Evolutionary conservation across 2,113 vertebrate genomes (phyloP), one percentile per base, ranked within the genome.

Genomic region (Hippocampus mohnikei): DNA sequence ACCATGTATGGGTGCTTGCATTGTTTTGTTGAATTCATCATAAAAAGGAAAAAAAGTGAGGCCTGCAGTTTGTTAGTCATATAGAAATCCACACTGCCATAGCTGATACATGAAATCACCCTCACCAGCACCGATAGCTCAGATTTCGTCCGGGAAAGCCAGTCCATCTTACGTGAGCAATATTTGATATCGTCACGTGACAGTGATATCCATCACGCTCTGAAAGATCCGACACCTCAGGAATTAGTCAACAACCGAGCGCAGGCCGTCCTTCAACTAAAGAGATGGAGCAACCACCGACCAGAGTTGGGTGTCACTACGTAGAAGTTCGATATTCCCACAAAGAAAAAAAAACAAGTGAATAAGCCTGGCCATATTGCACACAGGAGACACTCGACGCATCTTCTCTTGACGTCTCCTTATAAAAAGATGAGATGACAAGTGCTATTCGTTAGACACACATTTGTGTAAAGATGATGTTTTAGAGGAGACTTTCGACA

Each of bases 391-490:
- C 58, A 60, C 5, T 60, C 15, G 20, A 60, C 58, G 15, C 27
- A 5, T 33, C 27, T 60, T 60, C n/a, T 58, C 23, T 60, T 60
- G 58, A 60, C 27, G 16, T 33, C 29, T 60, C 58, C 8, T 18
- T 37, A 33, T 29, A 60, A 60, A 60, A 60, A 33, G 58, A 60
- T 18, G 27, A 60, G 58, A 60, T 33, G 58, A 33, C 58, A 60
- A 15, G 16, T 7, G 58, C 58, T 60, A 60, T 60, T 60, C 58
- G 37, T 60, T 33, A 18, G 15, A 33, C 13, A 25, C 23, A 56
- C 23, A 8, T 53, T 53, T 53, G 21, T 56, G 55, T 25, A 59
- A 33, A 18, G 58, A 33, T 59, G 58, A 33, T 27, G 27, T 29
- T 59, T 59, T 59, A 29, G 15, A 59, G 27, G 58, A 59, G 58